Evolutionary conservation across 2,113 vertebrate species (phyloP), one percentile per base, ranked within the genome.

Genomic region (Cephalopholis sonnerati): DNA sequence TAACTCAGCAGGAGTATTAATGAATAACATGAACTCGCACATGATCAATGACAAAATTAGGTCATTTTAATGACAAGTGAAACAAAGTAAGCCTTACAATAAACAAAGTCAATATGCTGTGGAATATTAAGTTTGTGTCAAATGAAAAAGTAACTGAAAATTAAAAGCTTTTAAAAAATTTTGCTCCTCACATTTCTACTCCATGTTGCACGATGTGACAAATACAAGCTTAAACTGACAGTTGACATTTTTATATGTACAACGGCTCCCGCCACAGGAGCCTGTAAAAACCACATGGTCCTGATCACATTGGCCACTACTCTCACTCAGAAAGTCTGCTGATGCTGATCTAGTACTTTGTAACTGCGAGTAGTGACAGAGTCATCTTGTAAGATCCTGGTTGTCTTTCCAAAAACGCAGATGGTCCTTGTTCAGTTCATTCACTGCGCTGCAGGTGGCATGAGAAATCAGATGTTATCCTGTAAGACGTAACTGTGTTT

Each of bases 11-110:
- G 11, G 10, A n/a, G 17, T 32, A 16, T 32, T 13, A 25, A 71
- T 44, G 7, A 84, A 51, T 20, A 46, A 66, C 12, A 50, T 51
- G 27, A 24, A 74, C 54, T 59, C 25, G 15, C n/a, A 67, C 15
- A 83, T 39, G n/a, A 74, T 55, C 3, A 68, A 72, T 80, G 83
- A 85, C 73, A 78, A 87, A 87, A 74, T 22, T 22, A 27, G 24
- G 46, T 77, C 36, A 51, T 77, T 93, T 94, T 94, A 93, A 93
- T 94, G 77, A 89, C 65, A 86, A 70, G 18, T 82, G 51, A 87
- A 91, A 81, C 63, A 92, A 93, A 90, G 46, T 85, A 92, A 86
- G 48, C 11, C 29, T 57, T 57, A 89, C 27, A 90, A 79, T 86
- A 86, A 92, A 86, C 72, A 24, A 71, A 77, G 41, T 84, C 11